Percentiles rank a stretch among this genome's conserved stretches.
Evolutionary conservation across 2,113 vertebrate genomes (phyloP).

Genomic region (Tragelaphus imberbis): DNA sequence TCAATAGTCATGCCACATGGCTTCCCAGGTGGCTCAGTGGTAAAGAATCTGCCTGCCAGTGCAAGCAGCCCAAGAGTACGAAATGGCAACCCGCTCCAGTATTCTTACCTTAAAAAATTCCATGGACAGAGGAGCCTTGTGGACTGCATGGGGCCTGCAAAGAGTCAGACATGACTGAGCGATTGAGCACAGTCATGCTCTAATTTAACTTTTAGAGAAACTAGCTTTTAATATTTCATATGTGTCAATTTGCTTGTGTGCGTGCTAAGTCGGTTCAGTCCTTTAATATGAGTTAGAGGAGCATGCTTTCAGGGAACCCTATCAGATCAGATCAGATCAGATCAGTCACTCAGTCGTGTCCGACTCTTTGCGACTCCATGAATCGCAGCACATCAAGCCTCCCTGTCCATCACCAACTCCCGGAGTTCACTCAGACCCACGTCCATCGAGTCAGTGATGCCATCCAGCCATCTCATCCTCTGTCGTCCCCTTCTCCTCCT

Average conservation of each 20-base stretch:
- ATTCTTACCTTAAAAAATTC: neutral
- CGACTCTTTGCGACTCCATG: no score
- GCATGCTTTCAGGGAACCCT: neutral
- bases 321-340: no score
- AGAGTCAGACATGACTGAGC: neutral
- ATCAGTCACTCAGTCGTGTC: no score
- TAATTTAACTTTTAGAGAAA: conserved; percentile 21
- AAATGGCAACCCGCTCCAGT: neutral
- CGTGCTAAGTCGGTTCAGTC: neutral
- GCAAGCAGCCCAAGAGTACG: neutral
- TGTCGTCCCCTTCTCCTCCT: no score
- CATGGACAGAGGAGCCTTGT: neutral
- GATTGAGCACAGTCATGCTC: neutral
- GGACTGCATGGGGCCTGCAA: neutral
- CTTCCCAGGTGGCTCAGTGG: neutral
- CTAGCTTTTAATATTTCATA: neutral
- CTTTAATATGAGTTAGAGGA: neutral
- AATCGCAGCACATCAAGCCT: no score
- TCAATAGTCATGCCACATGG: neutral
- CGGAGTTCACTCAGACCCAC: no score
- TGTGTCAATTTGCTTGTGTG: neutral
- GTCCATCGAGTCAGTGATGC: no score
- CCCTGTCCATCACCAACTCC: no score
- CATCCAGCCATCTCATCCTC: no score
- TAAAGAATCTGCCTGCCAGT: neutral